Conservation (phyloP, 1,140 invertebrate genomes). For the Thaumetopoea pityocampa region DNA sequence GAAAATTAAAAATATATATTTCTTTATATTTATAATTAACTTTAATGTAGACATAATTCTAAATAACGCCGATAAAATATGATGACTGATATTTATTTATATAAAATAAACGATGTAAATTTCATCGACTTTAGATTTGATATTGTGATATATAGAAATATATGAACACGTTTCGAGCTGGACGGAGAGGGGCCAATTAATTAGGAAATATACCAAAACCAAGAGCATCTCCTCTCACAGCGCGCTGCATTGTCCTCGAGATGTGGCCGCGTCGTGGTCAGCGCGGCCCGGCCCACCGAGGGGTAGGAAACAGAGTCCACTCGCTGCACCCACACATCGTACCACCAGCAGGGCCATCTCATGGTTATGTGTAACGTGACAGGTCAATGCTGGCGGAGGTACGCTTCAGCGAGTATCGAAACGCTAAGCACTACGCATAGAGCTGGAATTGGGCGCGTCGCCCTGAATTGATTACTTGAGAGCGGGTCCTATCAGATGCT, state of each 20-base stretch:
- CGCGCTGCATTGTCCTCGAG: conserved; percentile 10
- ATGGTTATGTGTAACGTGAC: too few species aligned
- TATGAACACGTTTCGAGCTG: conserved; percentile 67
- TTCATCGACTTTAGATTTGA: conserved; percentile 21
- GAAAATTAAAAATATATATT: not conserved
- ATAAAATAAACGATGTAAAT: conserved; percentile 18
- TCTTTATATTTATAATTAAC: conserved; percentile 1
- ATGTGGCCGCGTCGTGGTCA: too few species aligned
- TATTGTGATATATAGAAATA: conserved; percentile 37
- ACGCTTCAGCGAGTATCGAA: too few species aligned
- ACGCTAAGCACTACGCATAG: conserved; percentile 27
- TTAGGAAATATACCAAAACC: conserved; percentile 41
- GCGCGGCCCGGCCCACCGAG: too few species aligned
- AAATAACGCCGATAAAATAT: conserved; percentile 14
- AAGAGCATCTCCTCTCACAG: conserved; percentile 9
- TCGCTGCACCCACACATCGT: too few species aligned
- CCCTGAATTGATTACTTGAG: conserved; percentile 11
- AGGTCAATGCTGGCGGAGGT: too few species aligned
- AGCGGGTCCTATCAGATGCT: conserved; percentile 41
- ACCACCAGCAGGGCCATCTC: too few species aligned
- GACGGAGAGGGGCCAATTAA: conserved; percentile 64
- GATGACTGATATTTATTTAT: conserved; percentile 1
- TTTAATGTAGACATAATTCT: conserved; percentile 4
- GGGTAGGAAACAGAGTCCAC: too few species aligned
- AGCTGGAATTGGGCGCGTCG: conserved; percentile 21